Percentiles rank a stretch among this genome's conserved stretches.
These are phyloP conservation scores for Lithophane semibrunnea DNA, from an alignment of 2,888 invertebrate species.

Conservation along the genomic window DNA sequence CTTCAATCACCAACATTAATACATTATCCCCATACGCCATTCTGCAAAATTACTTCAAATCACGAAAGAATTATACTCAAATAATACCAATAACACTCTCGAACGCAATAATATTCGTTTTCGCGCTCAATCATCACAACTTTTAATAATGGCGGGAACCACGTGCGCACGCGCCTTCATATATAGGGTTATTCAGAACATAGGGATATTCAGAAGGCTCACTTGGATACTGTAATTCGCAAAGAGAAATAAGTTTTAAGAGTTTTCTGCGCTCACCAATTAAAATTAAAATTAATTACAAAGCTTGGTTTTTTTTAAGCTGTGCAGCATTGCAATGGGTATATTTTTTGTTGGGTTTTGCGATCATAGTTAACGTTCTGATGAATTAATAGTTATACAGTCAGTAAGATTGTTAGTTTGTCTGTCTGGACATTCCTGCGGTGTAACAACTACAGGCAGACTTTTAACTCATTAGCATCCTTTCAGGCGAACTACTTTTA, in stretches of 20 bases:
- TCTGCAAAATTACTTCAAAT: conserved; percentile 15
- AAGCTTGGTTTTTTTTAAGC: neutral
- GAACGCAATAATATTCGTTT: conserved; percentile 52
- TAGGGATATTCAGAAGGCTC: conserved; percentile 22
- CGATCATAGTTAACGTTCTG: neutral
- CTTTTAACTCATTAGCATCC: neutral
- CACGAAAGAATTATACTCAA: conserved; percentile 45
- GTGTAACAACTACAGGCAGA: neutral
- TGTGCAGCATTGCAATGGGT: neutral
- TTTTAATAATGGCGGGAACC: conserved; percentile 45
- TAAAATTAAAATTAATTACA: neutral
- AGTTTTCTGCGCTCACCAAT: neutral
- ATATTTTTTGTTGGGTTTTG: neutral
- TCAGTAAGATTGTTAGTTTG: neutral
- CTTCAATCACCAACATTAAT: conserved; percentile 25
- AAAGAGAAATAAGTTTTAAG: neutral
- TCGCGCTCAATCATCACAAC: conserved; percentile 58
- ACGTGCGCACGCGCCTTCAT: conserved; percentile 25
- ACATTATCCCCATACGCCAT: neutral
- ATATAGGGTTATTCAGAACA: neutral
- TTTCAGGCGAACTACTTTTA: neutral
- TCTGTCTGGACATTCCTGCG: neutral
- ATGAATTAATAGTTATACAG: neutral
- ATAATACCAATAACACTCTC: conserved; percentile 48
- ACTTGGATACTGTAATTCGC: neutral